Conservation (phyloP, 2,113 vertebrate species). For the Nerophis lumbriciformis region DNA sequence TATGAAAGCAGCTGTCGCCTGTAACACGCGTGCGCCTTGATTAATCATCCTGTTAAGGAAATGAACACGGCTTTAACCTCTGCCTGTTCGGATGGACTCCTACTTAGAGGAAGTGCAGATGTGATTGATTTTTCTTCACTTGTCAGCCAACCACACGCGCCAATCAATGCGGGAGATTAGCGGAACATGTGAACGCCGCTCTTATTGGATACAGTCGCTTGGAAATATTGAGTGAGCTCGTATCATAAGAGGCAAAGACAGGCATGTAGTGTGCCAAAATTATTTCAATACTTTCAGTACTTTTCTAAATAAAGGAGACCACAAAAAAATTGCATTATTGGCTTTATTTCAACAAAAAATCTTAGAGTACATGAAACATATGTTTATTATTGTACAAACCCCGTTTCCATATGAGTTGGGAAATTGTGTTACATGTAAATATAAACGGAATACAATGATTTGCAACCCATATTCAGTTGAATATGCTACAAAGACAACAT, state of each 20-base stretch:
- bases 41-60: conserved; percentile 65
- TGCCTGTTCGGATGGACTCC: conserved; percentile 63
- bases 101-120: conserved; percentile 60
- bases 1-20: conserved; percentile 32
- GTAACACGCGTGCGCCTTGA: conserved; percentile 40
- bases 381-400: too few relatives aligned
- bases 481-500: too few relatives aligned
- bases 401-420: too few relatives aligned
- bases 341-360: too few relatives aligned
- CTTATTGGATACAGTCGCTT: conserved; percentile 50
- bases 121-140: conserved; percentile 75
- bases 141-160: conserved; percentile 55
- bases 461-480: too few relatives aligned
- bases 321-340: too few relatives aligned
- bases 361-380: too few relatives aligned
- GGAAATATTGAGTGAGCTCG: conserved; percentile 48
- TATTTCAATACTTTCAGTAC: too few relatives aligned
- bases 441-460: too few relatives aligned
- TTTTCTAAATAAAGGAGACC: too few relatives aligned
- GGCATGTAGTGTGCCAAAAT: background rate
- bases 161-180: conserved; percentile 60
- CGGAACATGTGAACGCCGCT: conserved; percentile 50
- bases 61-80: conserved; percentile 66
- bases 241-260: conserved; percentile 3
- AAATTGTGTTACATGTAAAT: too few relatives aligned